These are phyloP conservation scores for Sesamia nonagrioides DNA, from an alignment of 1,140 invertebrate species.

Conservation along the genomic window DNA sequence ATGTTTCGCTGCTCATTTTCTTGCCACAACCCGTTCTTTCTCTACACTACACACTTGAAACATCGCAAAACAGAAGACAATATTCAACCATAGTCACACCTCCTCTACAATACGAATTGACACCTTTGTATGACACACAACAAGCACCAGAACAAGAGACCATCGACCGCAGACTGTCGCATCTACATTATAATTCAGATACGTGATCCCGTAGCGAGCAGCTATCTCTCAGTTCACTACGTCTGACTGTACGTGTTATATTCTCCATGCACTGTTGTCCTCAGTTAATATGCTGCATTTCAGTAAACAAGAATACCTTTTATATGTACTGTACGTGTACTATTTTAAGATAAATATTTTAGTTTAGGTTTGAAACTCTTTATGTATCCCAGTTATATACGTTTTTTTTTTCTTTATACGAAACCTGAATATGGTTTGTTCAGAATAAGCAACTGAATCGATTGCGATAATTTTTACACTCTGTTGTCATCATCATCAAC, in stretches of 20 bases:
- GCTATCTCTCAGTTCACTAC: neutral
- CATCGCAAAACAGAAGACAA: neutral
- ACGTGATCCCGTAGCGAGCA: slow-evolving; percentile 9
- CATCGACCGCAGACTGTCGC: neutral
- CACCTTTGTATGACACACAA: slow-evolving; percentile 1
- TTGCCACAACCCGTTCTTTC: too few species aligned
- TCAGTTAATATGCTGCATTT: neutral
- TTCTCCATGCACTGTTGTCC: neutral
- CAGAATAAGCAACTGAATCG: too few species aligned
- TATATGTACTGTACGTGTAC: neutral
- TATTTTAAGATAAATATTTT: neutral
- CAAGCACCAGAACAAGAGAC: neutral
- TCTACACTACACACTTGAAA: neutral
- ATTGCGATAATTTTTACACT: too few species aligned
- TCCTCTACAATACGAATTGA: slow-evolving; percentile 19
- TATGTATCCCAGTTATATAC: too few species aligned
- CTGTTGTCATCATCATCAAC: too few species aligned
- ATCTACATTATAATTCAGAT: slow-evolving; percentile 4
- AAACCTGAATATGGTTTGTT: too few species aligned
- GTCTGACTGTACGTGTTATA: slow-evolving; percentile 2
- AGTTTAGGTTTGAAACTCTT: neutral
- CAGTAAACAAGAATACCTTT: neutral
- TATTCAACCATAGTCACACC: neutral
- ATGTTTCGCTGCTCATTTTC: too few species aligned
- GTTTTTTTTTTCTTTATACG: too few species aligned